Conservation (phyloP, 2,113 vertebrate genomes). For the Hypanus sabinus region DNA sequence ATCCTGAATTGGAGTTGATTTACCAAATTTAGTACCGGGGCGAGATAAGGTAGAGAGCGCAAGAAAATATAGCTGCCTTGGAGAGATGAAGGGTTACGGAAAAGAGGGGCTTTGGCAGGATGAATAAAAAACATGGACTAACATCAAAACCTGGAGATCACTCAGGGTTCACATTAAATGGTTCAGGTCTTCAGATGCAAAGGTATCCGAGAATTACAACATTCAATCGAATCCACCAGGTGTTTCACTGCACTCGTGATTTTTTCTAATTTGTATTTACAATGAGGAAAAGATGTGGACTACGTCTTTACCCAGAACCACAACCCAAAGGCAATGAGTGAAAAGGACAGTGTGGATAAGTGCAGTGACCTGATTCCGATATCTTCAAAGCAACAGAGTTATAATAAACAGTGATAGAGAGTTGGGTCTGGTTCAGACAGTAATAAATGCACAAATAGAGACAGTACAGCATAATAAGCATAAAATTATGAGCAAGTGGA, state of each 20-base stretch:
- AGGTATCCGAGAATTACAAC: neutral
- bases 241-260: neutral
- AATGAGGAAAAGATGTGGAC: too few species aligned
- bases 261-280: neutral
- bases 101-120: neutral
- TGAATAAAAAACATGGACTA: neutral
- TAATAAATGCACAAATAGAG: neutral
- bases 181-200: neutral
- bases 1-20: neutral
- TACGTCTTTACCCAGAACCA: neutral
- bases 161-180: neutral
- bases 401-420: neutral
- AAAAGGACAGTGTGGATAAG: neutral
- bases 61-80: neutral
- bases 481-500: neutral
- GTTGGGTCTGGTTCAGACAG: too few species aligned
- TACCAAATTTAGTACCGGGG: neutral
- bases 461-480: neutral
- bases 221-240: neutral
- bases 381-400: neutral
- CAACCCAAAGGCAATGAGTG: neutral
- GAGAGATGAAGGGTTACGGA: neutral
- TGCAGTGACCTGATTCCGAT: neutral
- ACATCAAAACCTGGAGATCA: neutral
- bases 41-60: too few species aligned